Evolutionary conservation across 2,888 invertebrate genomes (phyloP).

Genomic region (Cheilosia soror): DNA sequence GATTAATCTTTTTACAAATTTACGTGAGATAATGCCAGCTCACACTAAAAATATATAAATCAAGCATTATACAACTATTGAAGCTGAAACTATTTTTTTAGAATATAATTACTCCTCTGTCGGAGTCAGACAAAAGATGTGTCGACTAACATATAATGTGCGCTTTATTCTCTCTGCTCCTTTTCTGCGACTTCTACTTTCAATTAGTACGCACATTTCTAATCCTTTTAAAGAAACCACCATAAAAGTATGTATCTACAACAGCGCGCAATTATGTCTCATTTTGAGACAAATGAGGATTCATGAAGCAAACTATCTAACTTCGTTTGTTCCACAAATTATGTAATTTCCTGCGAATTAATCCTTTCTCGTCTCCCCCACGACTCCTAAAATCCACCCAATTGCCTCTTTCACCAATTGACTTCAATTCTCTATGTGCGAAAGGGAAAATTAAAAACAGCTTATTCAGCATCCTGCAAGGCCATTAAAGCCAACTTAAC

Average conservation of each 20-base stretch:
- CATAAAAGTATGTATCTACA: not conserved
- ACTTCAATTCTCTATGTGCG: constrained; percentile 7
- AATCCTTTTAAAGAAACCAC: too few species aligned
- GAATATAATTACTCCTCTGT: too few species aligned
- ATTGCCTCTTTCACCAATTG: constrained; percentile 22
- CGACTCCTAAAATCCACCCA: not conserved
- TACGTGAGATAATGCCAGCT: too few species aligned
- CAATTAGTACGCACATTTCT: too few species aligned
- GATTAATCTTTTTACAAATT: too few species aligned
- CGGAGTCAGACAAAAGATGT: too few species aligned
- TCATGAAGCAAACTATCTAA: not conserved
- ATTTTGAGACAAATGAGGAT: not conserved
- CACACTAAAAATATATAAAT: too few species aligned
- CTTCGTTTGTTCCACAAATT: constrained; percentile 22
- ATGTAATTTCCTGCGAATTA: constrained; percentile 14
- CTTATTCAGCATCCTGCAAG: constrained; percentile 64
- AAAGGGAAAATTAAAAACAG: constrained; percentile 52
- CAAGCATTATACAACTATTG: too few species aligned
- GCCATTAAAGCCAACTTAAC: constrained; percentile 50
- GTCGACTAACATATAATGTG: too few species aligned
- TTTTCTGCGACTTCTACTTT: too few species aligned
- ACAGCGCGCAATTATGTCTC: not conserved
- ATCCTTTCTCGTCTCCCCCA: constrained; percentile 8
- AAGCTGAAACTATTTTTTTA: too few species aligned
- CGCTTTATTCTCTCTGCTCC: too few species aligned